Percentiles rank a stretch among this genome's conserved stretches.
Evolutionary conservation across 1,140 invertebrate genomes (phyloP).

Genomic region (Drepana arcuata): DNA sequence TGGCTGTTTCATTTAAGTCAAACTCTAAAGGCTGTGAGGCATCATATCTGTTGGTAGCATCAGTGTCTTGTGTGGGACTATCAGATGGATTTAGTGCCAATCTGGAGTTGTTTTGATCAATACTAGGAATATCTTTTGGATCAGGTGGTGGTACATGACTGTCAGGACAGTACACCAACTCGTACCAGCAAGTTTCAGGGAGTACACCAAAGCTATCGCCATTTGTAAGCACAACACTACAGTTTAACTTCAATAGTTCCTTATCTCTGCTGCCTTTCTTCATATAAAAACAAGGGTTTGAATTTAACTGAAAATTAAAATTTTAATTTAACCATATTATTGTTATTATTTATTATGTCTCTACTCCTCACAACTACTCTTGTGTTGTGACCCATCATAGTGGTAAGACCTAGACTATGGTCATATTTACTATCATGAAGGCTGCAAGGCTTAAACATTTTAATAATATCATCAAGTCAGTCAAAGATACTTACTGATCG

Average conservation of each 20-base stretch:
- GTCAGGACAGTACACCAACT: constrained; percentile 20
- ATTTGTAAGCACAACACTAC: constrained; percentile 15
- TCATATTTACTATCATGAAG: not conserved
- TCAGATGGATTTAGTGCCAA: no score
- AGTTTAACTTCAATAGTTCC: constrained; percentile 22
- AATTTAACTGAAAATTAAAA: constrained; percentile 35
- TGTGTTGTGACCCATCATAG: not conserved
- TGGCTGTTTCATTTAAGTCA: no score
- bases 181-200: constrained; percentile 39
- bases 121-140: constrained; percentile 8
- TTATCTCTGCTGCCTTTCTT: constrained; percentile 23
- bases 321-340: not conserved
- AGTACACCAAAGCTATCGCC: constrained; percentile 50
- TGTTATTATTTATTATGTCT: not conserved
- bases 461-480: no score
- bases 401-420: not conserved
- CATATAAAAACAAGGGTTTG: constrained; percentile 48
- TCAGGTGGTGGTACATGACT: constrained; percentile 1
- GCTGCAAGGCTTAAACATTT: no score
- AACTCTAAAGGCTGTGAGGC: no score
- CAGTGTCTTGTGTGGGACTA: no score
- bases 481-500: constrained; percentile 37
- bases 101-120: constrained; percentile 3
- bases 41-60: no score
- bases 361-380: not conserved